These are phyloP conservation scores for Onchidella celtica DNA, from an alignment of 2,888 invertebrate genomes.

Conservation along the genomic window DNA sequence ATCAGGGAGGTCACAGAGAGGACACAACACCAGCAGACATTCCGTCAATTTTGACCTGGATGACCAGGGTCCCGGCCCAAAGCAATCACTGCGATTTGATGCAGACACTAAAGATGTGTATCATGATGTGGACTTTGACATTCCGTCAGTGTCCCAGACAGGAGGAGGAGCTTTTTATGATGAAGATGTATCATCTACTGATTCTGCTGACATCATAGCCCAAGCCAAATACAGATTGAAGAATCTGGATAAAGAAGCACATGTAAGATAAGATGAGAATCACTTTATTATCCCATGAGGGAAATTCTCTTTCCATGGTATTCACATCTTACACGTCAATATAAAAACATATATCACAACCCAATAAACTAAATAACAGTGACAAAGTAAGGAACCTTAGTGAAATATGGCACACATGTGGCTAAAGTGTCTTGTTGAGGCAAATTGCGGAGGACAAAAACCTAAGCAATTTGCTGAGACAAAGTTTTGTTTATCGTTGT, in stretches of 20 bases:
- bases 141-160: conserved; percentile 53
- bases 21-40: neutral
- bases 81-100: conserved; percentile 43
- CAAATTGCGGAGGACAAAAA: no score
- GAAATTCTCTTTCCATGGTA: no score
- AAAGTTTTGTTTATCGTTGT: no score
- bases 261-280: conserved; percentile 68
- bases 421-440: no score
- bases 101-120: conserved; percentile 56
- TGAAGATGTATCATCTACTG: conserved; percentile 64
- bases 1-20: conserved; percentile 25
- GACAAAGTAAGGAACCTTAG: no score
- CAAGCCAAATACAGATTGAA: conserved; percentile 75
- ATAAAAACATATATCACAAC: no score
- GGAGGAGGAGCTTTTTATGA: conserved; percentile 60
- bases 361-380: no score
- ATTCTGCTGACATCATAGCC: conserved; percentile 73
- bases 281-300: no score
- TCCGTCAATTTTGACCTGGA: conserved; percentile 20
- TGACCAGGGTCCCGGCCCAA: conserved; percentile 36
- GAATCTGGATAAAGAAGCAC: conserved; percentile 75
- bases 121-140: conserved; percentile 67
- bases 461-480: no score
- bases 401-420: no score
- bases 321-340: no score